These are phyloP conservation scores for Naso thynnoides DNA, from an alignment of 2,797 vertebrate genomes.

Conservation along the genomic window DNA sequence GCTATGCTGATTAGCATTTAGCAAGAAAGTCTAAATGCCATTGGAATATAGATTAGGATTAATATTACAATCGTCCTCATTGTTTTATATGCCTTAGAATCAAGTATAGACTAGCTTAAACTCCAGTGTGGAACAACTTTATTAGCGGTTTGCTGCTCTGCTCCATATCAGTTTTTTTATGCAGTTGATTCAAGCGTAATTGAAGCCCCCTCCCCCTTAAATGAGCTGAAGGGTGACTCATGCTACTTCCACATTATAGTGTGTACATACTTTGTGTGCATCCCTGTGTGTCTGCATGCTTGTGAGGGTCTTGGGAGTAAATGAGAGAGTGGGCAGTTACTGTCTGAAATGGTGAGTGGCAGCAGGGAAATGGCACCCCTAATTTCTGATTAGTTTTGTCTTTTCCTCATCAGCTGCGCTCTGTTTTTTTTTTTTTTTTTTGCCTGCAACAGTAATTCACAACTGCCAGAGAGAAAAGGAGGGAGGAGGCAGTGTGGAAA, in stretches of 20 bases:
- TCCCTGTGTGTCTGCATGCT: background rate
- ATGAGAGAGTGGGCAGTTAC: constrained; percentile 41
- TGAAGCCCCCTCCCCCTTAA: constrained; percentile 28
- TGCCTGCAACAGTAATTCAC: constrained; percentile 39
- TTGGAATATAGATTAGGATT: constrained; percentile 29
- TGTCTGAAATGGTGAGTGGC: constrained; percentile 69
- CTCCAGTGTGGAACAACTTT: constrained; percentile 23
- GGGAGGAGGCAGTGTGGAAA: background rate
- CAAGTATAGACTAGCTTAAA: constrained; percentile 18
- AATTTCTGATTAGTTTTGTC: constrained; percentile 78
- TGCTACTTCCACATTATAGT: constrained; percentile 34
- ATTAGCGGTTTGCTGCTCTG: constrained; percentile 13
- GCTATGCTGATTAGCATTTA: constrained; percentile 21
- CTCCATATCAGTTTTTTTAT: constrained; percentile 18
- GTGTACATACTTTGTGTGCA: constrained; percentile 27
- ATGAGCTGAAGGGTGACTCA: constrained; percentile 30
- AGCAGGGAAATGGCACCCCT: constrained; percentile 69
- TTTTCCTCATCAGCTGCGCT: constrained; percentile 65
- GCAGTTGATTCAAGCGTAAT: constrained; percentile 42
- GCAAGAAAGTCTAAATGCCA: constrained; percentile 1
- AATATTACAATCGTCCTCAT: constrained; percentile 30
- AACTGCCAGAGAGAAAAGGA: constrained; percentile 11
- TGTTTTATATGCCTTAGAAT: constrained; percentile 34
- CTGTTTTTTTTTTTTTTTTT: constrained; percentile 15
- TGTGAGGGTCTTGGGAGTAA: constrained; percentile 4